Evolutionary conservation across 2,888 invertebrate species (phyloP).

Genomic region (Limnephilus rhombicus): DNA sequence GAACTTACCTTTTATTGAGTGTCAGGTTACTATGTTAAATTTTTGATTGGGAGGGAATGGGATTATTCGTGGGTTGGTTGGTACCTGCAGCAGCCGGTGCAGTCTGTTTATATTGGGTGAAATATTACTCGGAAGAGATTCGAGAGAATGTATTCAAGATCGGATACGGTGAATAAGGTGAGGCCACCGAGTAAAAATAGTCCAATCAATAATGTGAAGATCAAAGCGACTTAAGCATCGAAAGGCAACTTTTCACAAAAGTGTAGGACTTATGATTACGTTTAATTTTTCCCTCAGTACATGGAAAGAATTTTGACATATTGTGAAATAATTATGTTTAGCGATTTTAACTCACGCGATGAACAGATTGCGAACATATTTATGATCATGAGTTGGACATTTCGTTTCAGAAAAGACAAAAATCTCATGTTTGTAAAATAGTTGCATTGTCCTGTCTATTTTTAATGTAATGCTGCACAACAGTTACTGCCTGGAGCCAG

Average conservation of each 20-base stretch:
- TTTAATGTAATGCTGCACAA: not conserved
- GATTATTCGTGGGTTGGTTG: not conserved
- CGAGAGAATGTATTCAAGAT: not conserved
- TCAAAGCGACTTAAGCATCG: not conserved
- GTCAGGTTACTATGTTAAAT: not conserved
- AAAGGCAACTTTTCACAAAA: not conserved
- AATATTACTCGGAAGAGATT: conserved; percentile 4
- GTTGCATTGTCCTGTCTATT: not conserved
- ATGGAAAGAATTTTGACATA: not conserved
- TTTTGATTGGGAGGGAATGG: not conserved
- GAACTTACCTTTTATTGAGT: conserved; percentile 16
- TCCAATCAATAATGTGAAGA: not conserved
- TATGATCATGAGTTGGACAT: not conserved
- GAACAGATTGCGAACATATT: not conserved
- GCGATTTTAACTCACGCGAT: not conserved
- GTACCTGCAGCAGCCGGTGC: conserved; percentile 26
- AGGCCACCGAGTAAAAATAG: not conserved
- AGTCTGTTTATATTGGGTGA: conserved; percentile 24
- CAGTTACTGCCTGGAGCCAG: not conserved
- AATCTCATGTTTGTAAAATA: not conserved
- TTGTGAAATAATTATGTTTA: not conserved
- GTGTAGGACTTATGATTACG: not conserved
- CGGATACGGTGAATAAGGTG: not conserved
- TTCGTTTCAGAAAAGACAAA: not conserved
- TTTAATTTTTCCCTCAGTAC: not conserved